Percentiles rank a stretch among this genome's conserved stretches.
These are phyloP conservation scores for Synergus laeviventris DNA, from an alignment of 2,888 invertebrate genomes.

Conservation along the genomic window DNA sequence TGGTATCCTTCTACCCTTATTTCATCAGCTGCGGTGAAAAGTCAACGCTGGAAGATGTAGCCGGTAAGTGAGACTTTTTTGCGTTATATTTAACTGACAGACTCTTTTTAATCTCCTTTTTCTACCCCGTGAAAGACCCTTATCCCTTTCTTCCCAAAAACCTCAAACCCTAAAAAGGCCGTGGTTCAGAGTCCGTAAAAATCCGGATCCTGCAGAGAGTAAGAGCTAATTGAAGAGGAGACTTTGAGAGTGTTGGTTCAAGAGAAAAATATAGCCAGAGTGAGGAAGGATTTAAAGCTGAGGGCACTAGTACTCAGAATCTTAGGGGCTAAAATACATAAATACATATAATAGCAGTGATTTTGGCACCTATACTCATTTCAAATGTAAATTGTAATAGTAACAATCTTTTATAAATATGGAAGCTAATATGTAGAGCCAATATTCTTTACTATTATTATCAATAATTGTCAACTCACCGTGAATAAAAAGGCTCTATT, in stretches of 20 bases:
- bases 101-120: constrained; percentile 9
- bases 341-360: no score
- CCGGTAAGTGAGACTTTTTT: constrained; percentile 76
- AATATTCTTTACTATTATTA: background rate
- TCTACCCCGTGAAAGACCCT: constrained; percentile 39
- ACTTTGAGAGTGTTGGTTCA: constrained; percentile 45
- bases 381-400: no score
- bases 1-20: constrained; percentile 82
- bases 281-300: constrained; percentile 33
- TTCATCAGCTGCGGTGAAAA: constrained; percentile 80
- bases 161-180: constrained; percentile 44
- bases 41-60: constrained; percentile 80
- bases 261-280: constrained; percentile 25
- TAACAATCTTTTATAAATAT: background rate
- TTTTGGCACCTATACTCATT: background rate
- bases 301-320: constrained; percentile 30
- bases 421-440: background rate
- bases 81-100: constrained; percentile 22
- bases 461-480: constrained; percentile 38
- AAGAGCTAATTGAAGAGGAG: constrained; percentile 54
- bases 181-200: constrained; percentile 19
- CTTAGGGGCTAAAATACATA: background rate
- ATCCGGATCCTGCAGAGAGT: constrained; percentile 28
- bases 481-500: constrained; percentile 32
- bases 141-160: constrained; percentile 48